Evolutionary conservation across 2,888 invertebrate species (phyloP), one percentile per base, ranked within the genome.

Genomic region (Macaria liturata): DNA sequence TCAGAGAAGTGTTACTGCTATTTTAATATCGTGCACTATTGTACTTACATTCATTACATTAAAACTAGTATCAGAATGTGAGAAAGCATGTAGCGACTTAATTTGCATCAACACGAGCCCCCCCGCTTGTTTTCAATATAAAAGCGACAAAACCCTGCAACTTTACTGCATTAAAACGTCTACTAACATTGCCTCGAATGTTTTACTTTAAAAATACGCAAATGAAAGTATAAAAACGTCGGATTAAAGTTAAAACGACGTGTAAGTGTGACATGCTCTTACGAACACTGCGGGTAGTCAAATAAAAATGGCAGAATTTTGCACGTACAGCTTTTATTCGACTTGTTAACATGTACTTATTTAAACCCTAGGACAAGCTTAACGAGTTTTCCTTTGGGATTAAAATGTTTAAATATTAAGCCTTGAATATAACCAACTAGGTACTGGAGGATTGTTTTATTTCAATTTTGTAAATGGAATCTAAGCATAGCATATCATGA

Each of bases 301-400:
- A 65, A 71, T 79, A 75, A 84, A 81, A 75, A 83, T 73, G 73
- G 67, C 61, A 65, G 56, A 69, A 74, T 76, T 81, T 81, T 71
- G 78, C 79, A 73, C 68, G 68, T 71, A 64, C 66, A 64, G 73
- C 70, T 72, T 76, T 75, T 75, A 74, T 75, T 83, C 80, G 77
- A 77, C 74, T 77, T 53, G 53, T 53, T 58, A 58, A 81, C 80
- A 78, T 78, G 77, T 79, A 72, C 78, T 81, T 80, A 72, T 78
- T 81, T 80, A 76, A 74, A 9, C 37, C 20, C 32, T 8, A 46
- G n/a, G 42, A 6, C 43, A 43, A 42, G 46, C 9, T 7, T n/a
- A 53, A 53, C 3, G 34, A 58, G 42, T 30, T 20, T 59, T 54
- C 46, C 44, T 0, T 2, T 37, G 20, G n/a, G n/a, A n/a, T n/a